phyloP scores from a whole-genome alignment of 2,888 invertebrate genomes.

The Acholoe squamosa region DNA sequence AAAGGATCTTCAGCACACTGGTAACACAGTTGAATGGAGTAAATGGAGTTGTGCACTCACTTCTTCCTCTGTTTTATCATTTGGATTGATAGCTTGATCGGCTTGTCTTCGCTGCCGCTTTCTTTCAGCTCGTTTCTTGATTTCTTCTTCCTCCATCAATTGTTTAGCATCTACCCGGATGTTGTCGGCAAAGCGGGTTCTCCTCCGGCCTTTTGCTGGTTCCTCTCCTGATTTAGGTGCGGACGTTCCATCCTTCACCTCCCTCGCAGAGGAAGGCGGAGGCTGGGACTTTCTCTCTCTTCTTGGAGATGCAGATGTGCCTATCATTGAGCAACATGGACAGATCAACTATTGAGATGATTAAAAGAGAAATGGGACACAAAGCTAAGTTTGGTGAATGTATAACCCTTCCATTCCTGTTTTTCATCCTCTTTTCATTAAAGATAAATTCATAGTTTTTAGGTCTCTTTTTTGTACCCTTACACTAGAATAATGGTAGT shows the following conservation, averaged over 20 bases:
- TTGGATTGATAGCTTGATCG: not conserved
- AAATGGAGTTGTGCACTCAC: not conserved
- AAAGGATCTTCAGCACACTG: too few relatives aligned
- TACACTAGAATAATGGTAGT: not conserved
- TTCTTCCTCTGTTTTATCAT: conserved; percentile 7
- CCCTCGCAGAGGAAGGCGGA: not conserved
- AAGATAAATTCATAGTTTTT: too few relatives aligned
- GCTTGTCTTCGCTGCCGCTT: conserved; percentile 21
- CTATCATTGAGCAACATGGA: not conserved
- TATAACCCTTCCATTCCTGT: too few relatives aligned
- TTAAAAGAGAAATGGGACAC: too few relatives aligned
- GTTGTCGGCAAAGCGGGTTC: conserved; percentile 13
- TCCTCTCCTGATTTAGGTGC: not conserved
- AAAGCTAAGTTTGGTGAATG: too few relatives aligned
- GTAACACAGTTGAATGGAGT: too few relatives aligned
- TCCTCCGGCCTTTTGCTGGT: not conserved
- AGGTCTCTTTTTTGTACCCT: too few relatives aligned
- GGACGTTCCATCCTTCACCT: not conserved
- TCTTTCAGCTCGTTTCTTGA: not conserved
- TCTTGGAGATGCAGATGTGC: conserved; percentile 33
- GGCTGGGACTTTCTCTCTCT: not conserved
- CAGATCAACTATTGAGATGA: too few relatives aligned
- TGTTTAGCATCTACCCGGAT: conserved; percentile 30
- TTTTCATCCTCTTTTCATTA: too few relatives aligned
- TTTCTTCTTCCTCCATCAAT: not conserved